Conservation (phyloP, 2,113 vertebrate genomes). For the Equus quagga region DNA sequence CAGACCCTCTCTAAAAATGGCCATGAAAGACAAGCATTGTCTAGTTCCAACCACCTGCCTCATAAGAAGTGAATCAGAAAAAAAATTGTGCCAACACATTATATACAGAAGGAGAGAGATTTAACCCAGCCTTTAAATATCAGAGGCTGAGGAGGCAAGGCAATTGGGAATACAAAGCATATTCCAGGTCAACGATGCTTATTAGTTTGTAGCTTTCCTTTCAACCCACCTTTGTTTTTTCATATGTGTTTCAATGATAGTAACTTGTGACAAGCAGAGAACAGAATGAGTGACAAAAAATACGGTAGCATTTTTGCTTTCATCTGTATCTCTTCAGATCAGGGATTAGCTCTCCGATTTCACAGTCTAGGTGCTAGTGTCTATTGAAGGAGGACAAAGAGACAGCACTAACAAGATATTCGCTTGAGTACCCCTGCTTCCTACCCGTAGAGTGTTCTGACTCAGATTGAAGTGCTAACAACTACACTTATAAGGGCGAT, state of each 20-base stretch:
- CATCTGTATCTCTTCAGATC: background rate
- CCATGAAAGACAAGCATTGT: background rate
- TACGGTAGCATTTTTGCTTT: background rate
- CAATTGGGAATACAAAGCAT: background rate
- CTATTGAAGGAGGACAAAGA: background rate
- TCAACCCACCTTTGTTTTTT: background rate
- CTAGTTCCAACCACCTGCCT: background rate
- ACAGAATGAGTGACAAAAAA: background rate
- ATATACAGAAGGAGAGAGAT: background rate
- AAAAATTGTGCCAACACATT: background rate
- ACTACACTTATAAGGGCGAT: background rate
- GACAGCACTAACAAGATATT: background rate
- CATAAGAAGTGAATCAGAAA: background rate
- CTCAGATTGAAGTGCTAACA: background rate
- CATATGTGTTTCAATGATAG: background rate
- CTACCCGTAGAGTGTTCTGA: background rate
- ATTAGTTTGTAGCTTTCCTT: background rate
- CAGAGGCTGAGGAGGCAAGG: background rate
- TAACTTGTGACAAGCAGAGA: background rate
- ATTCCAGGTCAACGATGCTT: background rate
- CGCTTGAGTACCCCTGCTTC: background rate
- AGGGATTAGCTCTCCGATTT: constrained; percentile 21
- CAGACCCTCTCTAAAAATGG: constrained; percentile 13
- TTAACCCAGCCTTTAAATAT: constrained; percentile 6
- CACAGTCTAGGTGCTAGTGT: background rate